These are phyloP conservation scores for Alosa sapidissima DNA, from an alignment of 2,797 vertebrate genomes.

Conservation along the genomic window DNA sequence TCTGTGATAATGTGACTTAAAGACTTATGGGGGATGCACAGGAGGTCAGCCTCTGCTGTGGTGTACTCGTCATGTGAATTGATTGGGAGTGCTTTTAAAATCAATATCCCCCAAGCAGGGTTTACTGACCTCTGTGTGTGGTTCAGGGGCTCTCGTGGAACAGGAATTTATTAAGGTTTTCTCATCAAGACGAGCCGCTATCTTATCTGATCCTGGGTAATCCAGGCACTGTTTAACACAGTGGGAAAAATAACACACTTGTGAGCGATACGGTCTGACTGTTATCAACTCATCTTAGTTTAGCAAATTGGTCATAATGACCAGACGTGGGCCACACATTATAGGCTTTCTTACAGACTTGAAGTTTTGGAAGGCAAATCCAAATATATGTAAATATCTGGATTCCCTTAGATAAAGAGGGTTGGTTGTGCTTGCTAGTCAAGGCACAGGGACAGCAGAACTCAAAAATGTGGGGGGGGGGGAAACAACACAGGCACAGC, in stretches of 20 bases:
- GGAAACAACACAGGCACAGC: not conserved
- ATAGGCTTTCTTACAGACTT: not conserved
- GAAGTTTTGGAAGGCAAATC: not conserved
- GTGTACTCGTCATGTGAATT: not conserved
- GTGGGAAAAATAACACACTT: not conserved
- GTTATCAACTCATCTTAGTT: not conserved
- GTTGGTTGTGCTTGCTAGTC: not conserved
- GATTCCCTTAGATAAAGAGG: not conserved
- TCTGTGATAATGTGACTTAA: not conserved
- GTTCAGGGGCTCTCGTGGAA: not conserved
- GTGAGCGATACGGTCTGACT: not conserved
- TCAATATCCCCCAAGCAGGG: slow-evolving; percentile 25
- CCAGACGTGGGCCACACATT: not conserved
- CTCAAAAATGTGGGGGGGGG: not conserved
- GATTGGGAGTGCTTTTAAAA: slow-evolving; percentile 33
- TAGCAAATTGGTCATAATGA: not conserved
- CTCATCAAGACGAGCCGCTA: not conserved
- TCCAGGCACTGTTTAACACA: not conserved
- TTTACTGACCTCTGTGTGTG: not conserved
- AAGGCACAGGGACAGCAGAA: not conserved
- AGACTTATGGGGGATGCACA: not conserved
- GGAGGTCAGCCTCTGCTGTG: not conserved
- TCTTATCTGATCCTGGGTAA: not conserved
- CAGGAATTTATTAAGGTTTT: not conserved
- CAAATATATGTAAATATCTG: not conserved